These are phyloP conservation scores for Lycaon pictus DNA, from an alignment of 2,113 vertebrate species.

Conservation along the genomic window DNA sequence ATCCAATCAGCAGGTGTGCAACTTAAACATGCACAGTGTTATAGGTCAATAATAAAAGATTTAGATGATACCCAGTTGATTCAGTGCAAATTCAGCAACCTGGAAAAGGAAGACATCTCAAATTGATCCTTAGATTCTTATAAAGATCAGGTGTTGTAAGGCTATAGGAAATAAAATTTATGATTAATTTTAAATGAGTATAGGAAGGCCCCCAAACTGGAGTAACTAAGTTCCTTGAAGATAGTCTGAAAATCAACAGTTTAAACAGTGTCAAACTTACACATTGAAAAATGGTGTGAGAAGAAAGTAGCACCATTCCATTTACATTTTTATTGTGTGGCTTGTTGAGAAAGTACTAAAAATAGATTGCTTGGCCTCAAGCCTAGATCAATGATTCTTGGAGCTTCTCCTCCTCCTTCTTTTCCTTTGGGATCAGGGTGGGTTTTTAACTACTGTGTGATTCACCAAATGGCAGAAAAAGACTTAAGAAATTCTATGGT, in stretches of 20 bases:
- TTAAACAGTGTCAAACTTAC: constrained; percentile 24
- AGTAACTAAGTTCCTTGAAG: constrained; percentile 26
- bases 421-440: not conserved
- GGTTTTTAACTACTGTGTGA: constrained; percentile 76
- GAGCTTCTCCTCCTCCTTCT: constrained; percentile 72
- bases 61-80: not conserved
- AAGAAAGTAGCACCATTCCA: constrained; percentile 77
- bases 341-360: constrained; percentile 84
- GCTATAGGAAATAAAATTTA: not conserved
- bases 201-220: not conserved
- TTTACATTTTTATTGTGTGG: constrained; percentile 87
- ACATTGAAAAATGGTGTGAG: constrained; percentile 77
- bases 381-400: constrained; percentile 82
- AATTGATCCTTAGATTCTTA: not conserved
- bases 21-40: not conserved
- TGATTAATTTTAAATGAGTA: not conserved
- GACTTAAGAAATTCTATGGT: constrained; percentile 81
- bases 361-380: constrained; percentile 84
- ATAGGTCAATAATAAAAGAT: not conserved
- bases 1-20: not conserved
- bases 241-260: constrained; percentile 33
- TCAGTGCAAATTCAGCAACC: not conserved
- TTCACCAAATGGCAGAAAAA: constrained; percentile 80
- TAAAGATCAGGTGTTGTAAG: not conserved
- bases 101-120: not conserved